Evolutionary conservation across 2,888 invertebrate genomes (phyloP).

Genomic region (Lycocerus yunnanus): DNA sequence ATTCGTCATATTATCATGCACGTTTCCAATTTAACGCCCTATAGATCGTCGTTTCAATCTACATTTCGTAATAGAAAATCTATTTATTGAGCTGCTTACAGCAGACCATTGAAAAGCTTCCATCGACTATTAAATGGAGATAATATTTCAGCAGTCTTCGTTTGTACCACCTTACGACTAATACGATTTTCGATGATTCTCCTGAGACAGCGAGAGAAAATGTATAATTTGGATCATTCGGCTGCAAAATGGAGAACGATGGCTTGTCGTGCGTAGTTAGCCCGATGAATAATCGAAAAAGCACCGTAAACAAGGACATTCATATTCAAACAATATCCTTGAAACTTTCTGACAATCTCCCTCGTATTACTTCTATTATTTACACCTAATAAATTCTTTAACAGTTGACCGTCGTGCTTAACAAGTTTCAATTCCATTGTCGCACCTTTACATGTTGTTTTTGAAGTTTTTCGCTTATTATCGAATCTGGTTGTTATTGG

Average conservation of each 20-base stretch:
- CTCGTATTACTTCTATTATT: background rate
- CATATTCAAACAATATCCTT: background rate
- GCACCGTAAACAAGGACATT: background rate
- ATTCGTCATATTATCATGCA: slow-evolving; percentile 46
- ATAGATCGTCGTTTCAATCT: slow-evolving; percentile 44
- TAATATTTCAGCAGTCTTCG: slow-evolving; percentile 29
- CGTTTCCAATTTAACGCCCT: slow-evolving; percentile 51
- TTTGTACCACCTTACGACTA: slow-evolving; percentile 39
- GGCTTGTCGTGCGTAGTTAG: background rate
- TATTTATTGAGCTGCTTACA: slow-evolving; percentile 38
- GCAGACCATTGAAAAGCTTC: slow-evolving; percentile 13
- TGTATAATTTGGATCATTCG: background rate
- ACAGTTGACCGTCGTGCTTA: background rate
- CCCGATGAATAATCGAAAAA: background rate
- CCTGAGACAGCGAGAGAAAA: background rate
- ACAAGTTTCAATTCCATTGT: background rate
- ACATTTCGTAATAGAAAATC: slow-evolving; percentile 42
- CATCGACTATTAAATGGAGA: slow-evolving; percentile 10
- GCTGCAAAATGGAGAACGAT: background rate
- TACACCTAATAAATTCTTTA: background rate
- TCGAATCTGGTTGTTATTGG: no score
- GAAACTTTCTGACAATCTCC: background rate
- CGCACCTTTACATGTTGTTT: no score
- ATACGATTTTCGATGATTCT: background rate
- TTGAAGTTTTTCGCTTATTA: no score